Conservation (phyloP, 2,797 vertebrate species). For the Poeciliopsis paucimaculata region DNA sequence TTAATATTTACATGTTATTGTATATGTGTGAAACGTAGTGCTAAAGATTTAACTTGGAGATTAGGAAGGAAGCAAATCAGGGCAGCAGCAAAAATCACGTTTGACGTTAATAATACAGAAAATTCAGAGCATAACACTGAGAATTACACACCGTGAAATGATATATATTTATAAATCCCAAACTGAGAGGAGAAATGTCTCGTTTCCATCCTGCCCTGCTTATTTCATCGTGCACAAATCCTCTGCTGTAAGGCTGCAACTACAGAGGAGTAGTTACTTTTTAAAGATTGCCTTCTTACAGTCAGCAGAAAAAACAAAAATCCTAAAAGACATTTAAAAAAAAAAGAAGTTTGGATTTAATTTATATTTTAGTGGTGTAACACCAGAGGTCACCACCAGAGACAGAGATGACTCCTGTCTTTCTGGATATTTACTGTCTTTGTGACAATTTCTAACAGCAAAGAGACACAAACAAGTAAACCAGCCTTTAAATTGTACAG, state of each 20-base stretch:
- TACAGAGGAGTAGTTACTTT: constrained; percentile 11
- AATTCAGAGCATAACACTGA: constrained; percentile 9
- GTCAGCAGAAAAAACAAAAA: neutral
- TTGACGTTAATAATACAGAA: constrained; percentile 22
- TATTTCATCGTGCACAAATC: constrained; percentile 14
- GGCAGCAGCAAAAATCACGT: constrained; percentile 15
- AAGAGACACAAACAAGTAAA: neutral
- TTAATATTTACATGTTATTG: constrained; percentile 63
- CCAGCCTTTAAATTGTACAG: neutral
- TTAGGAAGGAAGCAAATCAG: constrained; percentile 28
- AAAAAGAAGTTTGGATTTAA: neutral
- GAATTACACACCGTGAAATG: constrained; percentile 14
- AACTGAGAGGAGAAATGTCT: constrained; percentile 15
- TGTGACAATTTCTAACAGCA: neutral
- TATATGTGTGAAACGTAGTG: constrained; percentile 53
- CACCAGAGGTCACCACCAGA: constrained; percentile 41
- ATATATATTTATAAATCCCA: constrained; percentile 11
- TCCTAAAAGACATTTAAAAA: no score
- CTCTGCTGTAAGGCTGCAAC: constrained; percentile 46
- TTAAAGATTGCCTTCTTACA: neutral
- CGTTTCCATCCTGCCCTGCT: constrained; percentile 2
- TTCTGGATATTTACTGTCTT: neutral
- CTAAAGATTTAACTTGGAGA: constrained; percentile 35
- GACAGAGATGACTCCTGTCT: constrained; percentile 15
- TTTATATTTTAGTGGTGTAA: constrained; percentile 26